Evolutionary conservation across 2,797 vertebrate species (phyloP).

Genomic region (Emys orbicularis): DNA sequence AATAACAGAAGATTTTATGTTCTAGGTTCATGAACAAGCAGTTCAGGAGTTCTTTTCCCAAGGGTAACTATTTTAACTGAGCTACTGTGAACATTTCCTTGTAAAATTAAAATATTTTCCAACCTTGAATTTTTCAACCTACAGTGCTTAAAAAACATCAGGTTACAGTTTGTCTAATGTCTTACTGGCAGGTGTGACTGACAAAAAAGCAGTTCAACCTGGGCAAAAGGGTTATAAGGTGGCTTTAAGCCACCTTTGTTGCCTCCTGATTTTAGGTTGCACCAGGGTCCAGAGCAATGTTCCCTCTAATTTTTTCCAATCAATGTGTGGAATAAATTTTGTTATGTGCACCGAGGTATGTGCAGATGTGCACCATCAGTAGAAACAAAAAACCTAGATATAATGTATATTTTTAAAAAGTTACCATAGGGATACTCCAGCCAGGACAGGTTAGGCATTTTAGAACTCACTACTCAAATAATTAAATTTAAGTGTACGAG

Average conservation of each 20-base stretch:
- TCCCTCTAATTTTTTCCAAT: too few species aligned
- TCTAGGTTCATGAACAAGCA: constrained; percentile 13
- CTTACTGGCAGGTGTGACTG: not conserved
- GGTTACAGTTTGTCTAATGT: constrained; percentile 42
- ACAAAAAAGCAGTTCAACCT: constrained; percentile 44
- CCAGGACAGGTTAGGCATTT: too few species aligned
- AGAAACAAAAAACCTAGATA: not conserved
- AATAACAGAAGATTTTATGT: not conserved
- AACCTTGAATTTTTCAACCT: constrained; percentile 66
- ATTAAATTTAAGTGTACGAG: too few species aligned
- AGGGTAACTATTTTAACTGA: constrained; percentile 59
- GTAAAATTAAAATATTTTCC: constrained; percentile 65
- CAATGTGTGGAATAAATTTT: too few species aligned
- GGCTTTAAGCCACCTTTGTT: not conserved
- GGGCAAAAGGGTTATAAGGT: not conserved
- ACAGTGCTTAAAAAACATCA: not conserved
- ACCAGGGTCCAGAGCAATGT: not conserved
- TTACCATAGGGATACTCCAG: too few species aligned
- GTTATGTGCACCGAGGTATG: too few species aligned
- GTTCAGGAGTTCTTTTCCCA: constrained; percentile 38
- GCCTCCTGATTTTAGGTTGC: constrained; percentile 44
- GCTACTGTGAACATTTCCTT: constrained; percentile 40
- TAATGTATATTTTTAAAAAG: too few species aligned
- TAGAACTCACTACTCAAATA: too few species aligned
- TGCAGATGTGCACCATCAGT: not conserved